Base-by-base conservation (phyloP, 2,113 vertebrate species). In the Zeus faber region DNA sequence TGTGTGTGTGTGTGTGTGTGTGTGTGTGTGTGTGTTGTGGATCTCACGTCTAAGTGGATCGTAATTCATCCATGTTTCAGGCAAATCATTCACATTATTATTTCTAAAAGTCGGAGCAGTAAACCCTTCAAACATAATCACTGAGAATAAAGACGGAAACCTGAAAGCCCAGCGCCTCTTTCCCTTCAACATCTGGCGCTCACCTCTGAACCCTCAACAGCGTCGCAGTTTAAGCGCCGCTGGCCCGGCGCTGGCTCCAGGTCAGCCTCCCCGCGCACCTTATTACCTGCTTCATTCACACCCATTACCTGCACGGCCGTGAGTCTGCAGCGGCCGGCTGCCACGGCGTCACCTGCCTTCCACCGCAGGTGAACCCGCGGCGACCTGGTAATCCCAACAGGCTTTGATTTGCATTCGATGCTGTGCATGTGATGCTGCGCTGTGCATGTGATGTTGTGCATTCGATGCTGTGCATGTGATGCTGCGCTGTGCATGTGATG, bases 341-440 rank as follows among this genome's bases (percentile, higher is more conserved):
- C 74, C 63, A 74, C 82, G 79, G 82, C 77, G 77, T 87, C 84
- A 87, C 85, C 77, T 72, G 69, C 77, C 51, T 78, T 85, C 80
- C 75, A 73, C 73, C 63, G 71, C 55, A 45, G 5, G 65, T 75
- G 76, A 77, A 75, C 85, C 81, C 4, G 16, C 65, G 16, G 60
- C 77, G 82, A 87, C 85, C 85, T 6, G 60, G 64, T 71, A 82
- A 78, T 82, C 73, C 76, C 79, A 87, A 80, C 81, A 71, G 60
- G 65, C 77, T 83, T 72, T 76, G 82, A 85, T 85, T 83, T 76
- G 72, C 75, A 80, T 82, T 79, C n/a, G n/a, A n/a, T n/a, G n/a
- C n/a, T n/a, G n/a, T n/a, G n/a, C n/a, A n/a, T n/a, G n/a, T n/a
- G n/a, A n/a, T n/a, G n/a, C n/a, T n/a, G n/a, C n/a, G n/a, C n/a